Conservation (phyloP, 2,113 vertebrate species). For the Ailurus styani region DNA sequence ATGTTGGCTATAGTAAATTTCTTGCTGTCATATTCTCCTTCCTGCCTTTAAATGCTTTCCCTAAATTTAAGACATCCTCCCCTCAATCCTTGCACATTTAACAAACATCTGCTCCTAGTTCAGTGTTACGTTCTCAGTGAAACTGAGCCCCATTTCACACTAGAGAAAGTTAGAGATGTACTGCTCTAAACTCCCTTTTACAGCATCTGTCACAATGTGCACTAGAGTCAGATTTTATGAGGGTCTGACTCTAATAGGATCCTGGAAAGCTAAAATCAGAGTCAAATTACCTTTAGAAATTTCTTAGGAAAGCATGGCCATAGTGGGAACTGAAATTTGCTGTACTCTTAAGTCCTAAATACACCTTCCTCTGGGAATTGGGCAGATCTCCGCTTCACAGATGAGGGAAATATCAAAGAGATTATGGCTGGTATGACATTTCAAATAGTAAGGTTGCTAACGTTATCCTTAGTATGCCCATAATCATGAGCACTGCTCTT, state of each 20-base stretch:
- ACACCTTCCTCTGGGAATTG: neutral
- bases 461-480: neutral
- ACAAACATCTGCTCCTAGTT: constrained; percentile 13
- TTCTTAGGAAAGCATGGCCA: neutral
- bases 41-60: neutral
- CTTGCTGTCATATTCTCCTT: neutral
- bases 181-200: neutral
- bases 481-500: neutral
- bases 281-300: neutral
- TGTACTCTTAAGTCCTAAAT: neutral
- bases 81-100: neutral
- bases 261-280: neutral
- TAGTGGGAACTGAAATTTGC: neutral
- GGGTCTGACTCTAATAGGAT: neutral
- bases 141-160: neutral
- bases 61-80: neutral
- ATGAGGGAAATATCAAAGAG: neutral
- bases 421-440: neutral
- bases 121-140: neutral
- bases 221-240: neutral
- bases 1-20: neutral
- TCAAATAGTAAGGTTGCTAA: neutral
- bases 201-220: neutral
- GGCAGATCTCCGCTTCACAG: neutral
- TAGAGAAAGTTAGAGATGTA: neutral